phyloP scores from a whole-genome alignment of 1,140 invertebrate genomes.

The Drosophila carrolli region DNA sequence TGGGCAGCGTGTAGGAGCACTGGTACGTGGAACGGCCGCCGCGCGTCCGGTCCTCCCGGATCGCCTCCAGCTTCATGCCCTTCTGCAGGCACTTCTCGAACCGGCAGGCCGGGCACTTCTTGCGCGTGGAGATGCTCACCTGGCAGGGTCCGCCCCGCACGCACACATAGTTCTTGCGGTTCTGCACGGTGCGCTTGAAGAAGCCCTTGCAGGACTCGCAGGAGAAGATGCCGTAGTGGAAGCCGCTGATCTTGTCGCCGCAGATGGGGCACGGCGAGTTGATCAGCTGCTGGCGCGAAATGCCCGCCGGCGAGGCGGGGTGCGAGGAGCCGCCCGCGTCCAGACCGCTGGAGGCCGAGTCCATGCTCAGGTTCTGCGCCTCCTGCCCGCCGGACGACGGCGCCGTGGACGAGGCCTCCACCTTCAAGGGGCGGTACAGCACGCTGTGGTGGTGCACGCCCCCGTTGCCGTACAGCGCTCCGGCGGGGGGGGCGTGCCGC shows the following conservation, averaged over 20 bases:
- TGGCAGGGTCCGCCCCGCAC: constrained; percentile 95
- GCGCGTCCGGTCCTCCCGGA: constrained; percentile 96
- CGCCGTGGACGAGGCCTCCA: constrained; percentile 33
- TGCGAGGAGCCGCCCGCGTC: constrained; percentile 33
- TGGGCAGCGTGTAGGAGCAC: constrained; percentile 94
- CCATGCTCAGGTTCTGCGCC: constrained; percentile 78
- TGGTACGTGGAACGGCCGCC: constrained; percentile 98
- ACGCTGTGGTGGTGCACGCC: constrained; percentile 86
- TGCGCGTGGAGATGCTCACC: no score
- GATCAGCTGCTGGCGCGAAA: constrained; percentile 92
- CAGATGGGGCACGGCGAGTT: constrained; percentile 97
- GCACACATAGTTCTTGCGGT: constrained; percentile 98
- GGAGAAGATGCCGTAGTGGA: constrained; percentile 98
- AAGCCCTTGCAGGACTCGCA: constrained; percentile 99
- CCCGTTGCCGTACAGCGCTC: constrained; percentile 79
- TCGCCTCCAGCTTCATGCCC: constrained; percentile 99
- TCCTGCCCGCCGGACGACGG: constrained; percentile 35
- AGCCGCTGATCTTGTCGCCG: constrained; percentile 97
- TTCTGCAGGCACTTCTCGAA: constrained; percentile 98
- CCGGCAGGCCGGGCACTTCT: constrained; percentile 98
- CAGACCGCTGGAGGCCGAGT: constrained; percentile 28
- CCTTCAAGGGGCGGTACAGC: constrained; percentile 84
- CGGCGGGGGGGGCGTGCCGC: constrained; percentile 69
- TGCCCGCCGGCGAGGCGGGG: constrained; percentile 87
- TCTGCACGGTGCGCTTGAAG: constrained; percentile 99